Evolutionary conservation across 1,140 invertebrate genomes (phyloP).

Genomic region (Megathymus violae): DNA sequence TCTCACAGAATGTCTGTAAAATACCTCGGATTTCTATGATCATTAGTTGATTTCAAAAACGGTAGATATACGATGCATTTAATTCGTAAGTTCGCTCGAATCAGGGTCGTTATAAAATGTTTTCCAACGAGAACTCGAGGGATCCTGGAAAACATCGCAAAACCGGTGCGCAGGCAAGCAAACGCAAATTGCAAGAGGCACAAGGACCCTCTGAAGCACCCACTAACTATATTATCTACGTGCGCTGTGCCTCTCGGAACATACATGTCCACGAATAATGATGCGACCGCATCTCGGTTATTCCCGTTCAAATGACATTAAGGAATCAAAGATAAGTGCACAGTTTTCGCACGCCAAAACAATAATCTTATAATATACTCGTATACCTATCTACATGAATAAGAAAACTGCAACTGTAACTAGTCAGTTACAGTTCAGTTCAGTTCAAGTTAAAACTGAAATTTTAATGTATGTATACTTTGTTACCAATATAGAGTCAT

Average conservation of each 20-base stretch:
- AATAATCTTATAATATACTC: too few relatives aligned
- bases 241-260: conserved; percentile 43
- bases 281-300: conserved; percentile 37
- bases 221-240: conserved; percentile 45
- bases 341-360: too few relatives aligned
- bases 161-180: conserved; percentile 21
- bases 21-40: too few relatives aligned
- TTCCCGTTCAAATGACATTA: conserved; percentile 7
- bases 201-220: conserved; percentile 41
- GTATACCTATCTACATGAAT: too few relatives aligned
- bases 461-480: too few relatives aligned
- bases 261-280: conserved; percentile 67
- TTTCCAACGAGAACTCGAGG: background rate
- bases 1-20: too few relatives aligned
- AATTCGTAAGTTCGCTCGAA: conserved; percentile 1
- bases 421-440: too few relatives aligned
- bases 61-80: conserved; percentile 6
- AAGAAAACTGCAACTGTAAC: too few relatives aligned
- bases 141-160: conserved; percentile 17
- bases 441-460: too few relatives aligned
- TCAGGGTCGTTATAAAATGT: conserved; percentile 9
- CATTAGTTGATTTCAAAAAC: background rate
- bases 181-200: conserved; percentile 46
- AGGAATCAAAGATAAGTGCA: background rate
- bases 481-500: too few relatives aligned